Percentiles rank a stretch among this genome's conserved stretches.
phyloP scores from a whole-genome alignment of 2,113 vertebrate species.

The human (Homo sapiens) region DNA sequence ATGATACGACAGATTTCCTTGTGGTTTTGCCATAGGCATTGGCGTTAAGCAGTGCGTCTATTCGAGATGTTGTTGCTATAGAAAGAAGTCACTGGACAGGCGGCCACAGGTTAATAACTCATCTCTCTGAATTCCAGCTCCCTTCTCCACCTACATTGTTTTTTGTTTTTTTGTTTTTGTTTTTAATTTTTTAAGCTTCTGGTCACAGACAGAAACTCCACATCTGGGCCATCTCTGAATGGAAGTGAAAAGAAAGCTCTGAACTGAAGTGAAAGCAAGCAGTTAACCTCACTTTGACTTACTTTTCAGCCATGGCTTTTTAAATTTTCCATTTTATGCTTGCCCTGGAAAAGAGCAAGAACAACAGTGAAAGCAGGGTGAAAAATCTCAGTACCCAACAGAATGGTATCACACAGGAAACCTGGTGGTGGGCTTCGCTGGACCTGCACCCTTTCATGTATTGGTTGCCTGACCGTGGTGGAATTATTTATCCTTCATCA shows the following conservation, averaged over 20 bases:
- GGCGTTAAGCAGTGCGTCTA: background rate
- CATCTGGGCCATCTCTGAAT: background rate
- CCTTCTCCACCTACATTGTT: background rate
- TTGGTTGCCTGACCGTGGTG: background rate
- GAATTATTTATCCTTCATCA: background rate
- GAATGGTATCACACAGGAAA: background rate
- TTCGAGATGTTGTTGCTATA: background rate
- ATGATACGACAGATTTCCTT: background rate
- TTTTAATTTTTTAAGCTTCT: background rate
- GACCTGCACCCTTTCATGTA: background rate
- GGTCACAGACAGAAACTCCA: background rate
- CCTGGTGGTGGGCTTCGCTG: rapidly evolving
- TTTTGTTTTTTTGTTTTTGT: background rate
- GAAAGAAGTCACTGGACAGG: background rate
- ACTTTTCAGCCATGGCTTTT: background rate
- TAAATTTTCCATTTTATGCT: background rate
- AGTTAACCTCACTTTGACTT: background rate
- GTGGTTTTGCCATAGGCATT: background rate
- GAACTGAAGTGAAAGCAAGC: background rate
- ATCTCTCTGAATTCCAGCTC: background rate
- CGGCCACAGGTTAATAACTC: background rate
- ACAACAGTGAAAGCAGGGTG: background rate
- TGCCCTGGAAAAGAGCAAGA: background rate
- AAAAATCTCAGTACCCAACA: background rate
- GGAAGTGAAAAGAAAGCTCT: background rate